Percentiles rank a stretch among this genome's conserved stretches.
These are phyloP conservation scores for Triplophysa yarkandensis DNA, from an alignment of 2,797 vertebrate genomes.

Conservation along the genomic window DNA sequence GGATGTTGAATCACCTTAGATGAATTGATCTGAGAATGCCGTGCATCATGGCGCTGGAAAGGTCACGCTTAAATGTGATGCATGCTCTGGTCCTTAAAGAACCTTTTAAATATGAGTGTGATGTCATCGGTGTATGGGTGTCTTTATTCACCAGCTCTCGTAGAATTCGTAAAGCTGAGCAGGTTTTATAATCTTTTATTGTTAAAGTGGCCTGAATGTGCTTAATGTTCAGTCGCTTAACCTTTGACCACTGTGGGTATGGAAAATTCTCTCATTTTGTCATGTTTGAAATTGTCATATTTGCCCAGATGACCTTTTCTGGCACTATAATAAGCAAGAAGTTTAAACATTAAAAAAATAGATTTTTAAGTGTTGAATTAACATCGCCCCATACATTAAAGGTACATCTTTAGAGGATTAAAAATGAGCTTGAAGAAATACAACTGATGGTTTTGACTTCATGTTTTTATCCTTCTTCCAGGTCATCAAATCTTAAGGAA, in stretches of 20 bases:
- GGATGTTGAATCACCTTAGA: conserved; percentile 20
- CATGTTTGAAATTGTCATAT: not conserved
- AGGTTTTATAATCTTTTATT: not conserved
- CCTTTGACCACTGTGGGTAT: not conserved
- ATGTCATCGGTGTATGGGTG: not conserved
- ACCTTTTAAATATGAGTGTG: conserved; percentile 6
- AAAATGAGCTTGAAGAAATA: not conserved
- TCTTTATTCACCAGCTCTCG: not conserved
- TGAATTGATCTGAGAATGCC: conserved; percentile 25
- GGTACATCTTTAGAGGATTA: no score
- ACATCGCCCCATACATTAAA: not conserved
- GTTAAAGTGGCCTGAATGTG: conserved; percentile 16
- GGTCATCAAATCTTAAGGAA: not conserved
- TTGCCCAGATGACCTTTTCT: not conserved
- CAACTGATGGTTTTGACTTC: not conserved
- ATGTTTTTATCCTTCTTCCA: not conserved
- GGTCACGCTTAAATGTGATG: conserved; percentile 27
- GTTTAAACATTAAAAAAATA: not conserved
- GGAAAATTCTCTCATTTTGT: not conserved
- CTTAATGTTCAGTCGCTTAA: not conserved
- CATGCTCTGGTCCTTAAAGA: conserved; percentile 5
- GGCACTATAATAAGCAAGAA: conserved; percentile 7
- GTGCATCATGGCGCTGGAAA: conserved; percentile 25
- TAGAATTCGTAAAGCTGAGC: not conserved
- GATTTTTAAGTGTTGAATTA: not conserved